Percentiles rank a stretch among this genome's conserved stretches.
Conservation (phyloP, 64 coral and sea anemone genomes). For the Actinia tenebrosa region DNA sequence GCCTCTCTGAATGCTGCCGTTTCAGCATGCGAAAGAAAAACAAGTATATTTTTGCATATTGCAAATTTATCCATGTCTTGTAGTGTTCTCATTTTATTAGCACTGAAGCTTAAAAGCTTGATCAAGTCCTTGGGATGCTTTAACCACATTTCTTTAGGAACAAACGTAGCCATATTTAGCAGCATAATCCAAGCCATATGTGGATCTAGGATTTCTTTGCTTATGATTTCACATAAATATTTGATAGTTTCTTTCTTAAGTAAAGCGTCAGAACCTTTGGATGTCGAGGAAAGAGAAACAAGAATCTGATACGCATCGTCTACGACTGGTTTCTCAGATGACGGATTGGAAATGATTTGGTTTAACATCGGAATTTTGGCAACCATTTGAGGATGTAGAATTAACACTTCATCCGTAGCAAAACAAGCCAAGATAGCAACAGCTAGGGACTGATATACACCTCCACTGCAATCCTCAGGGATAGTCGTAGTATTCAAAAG, state of each 20-base stretch:
- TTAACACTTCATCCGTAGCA: conserved; percentile 65
- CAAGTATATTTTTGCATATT: conserved; percentile 42
- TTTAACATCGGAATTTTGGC: conserved; percentile 58
- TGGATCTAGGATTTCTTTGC: background rate
- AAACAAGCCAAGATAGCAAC: conserved; percentile 86
- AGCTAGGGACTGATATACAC: conserved; percentile 66
- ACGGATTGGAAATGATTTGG: conserved; percentile 30
- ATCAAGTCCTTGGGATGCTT: conserved; percentile 37
- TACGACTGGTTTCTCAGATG: background rate
- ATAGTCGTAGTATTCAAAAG: conserved; percentile 35
- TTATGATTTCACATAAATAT: conserved; percentile 31
- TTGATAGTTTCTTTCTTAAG: conserved; percentile 24
- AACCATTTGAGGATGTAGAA: conserved; percentile 60
- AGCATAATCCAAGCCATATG: background rate
- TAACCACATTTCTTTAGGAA: conserved; percentile 30
- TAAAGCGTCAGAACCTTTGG: conserved; percentile 43
- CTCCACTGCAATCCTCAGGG: conserved; percentile 44
- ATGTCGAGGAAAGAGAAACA: conserved; percentile 32
- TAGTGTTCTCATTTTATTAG: conserved; percentile 42
- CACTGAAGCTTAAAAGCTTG: conserved; percentile 19
- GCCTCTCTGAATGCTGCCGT: conserved; percentile 22
- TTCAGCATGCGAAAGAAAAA: conserved; percentile 41
- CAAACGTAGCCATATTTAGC: background rate
- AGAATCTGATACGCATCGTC: conserved; percentile 63
- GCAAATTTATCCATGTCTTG: conserved; percentile 72